phyloP scores from a whole-genome alignment of 2,888 invertebrate species.

The Belgica antarctica region DNA sequence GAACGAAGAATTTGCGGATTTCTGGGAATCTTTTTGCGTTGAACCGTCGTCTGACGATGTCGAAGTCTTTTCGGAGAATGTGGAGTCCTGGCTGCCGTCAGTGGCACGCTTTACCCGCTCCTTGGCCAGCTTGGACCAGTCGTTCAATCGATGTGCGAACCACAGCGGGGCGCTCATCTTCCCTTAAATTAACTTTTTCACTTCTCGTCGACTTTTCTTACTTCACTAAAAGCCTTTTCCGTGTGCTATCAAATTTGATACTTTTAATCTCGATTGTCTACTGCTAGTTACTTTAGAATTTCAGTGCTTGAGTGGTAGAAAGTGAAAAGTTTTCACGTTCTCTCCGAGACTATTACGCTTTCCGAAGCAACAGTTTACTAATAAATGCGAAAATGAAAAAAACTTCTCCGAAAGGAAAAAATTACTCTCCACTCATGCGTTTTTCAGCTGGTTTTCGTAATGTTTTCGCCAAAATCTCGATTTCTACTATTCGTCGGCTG shows the following conservation, averaged over 20 bases:
- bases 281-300: background rate
- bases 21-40: slow-evolving; percentile 45
- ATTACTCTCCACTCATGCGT: slow-evolving; percentile 42
- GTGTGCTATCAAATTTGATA: background rate
- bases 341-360: background rate
- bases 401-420: slow-evolving; percentile 28
- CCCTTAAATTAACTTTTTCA: background rate
- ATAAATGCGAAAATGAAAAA: slow-evolving; percentile 19
- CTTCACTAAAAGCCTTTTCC: background rate
- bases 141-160: slow-evolving; percentile 73
- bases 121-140: slow-evolving; percentile 73
- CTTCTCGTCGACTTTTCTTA: background rate
- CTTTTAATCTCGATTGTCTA: background rate
- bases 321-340: background rate
- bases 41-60: slow-evolving; percentile 31
- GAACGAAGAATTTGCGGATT: slow-evolving; percentile 38
- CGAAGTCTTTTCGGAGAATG: slow-evolving; percentile 21
- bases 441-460: slow-evolving; percentile 35
- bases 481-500: background rate
- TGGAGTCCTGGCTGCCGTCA: slow-evolving; percentile 49
- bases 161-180: slow-evolving; percentile 70
- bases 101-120: slow-evolving; percentile 59
- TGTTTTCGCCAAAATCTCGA: background rate
- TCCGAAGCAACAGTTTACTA: slow-evolving; percentile 43
- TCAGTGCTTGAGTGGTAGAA: background rate